Evolutionary conservation across 2,888 invertebrate species (phyloP), one percentile per base, ranked within the genome.

Genomic region (Drosophila helvetica): DNA sequence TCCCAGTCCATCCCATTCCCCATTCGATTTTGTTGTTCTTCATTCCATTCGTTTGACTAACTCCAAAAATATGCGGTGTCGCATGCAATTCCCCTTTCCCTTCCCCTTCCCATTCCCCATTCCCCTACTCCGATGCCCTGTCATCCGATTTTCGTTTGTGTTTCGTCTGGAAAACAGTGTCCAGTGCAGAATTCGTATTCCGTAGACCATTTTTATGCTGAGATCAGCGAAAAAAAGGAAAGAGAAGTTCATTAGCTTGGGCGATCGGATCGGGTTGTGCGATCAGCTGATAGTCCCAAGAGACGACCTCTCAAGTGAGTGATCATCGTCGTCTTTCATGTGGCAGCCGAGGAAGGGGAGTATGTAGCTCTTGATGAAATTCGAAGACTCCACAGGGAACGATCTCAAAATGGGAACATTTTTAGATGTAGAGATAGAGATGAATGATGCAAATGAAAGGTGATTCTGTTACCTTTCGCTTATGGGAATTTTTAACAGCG

Each of bases 241-340:
- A 1, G 27, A 19, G 57, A 72, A 54, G 71, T 71, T 71, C 71
- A 72, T 71, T 71, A 71, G 72, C 71, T 71, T 10, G 2, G 43
- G 12, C 22, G 38, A 7, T 25, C 43, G 15, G 30, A 45, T 47
- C 25, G 50, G n/a, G 12, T 25, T 19, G 22, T 25, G 27, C 33
- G 30, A 56, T 71, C 56, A 56, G 66, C 66, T 66, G 65, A 19
- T 65, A 8, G 4, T 22, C 10, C 33, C n/a, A 54, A 48, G 15
- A 38, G n/a, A n/a, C 33, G 33, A 33, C 33, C 12, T 12, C 33
- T 12, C 33, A 4, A 33, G 33, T 33, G 33, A 33, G 33, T 33
- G 33, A 33, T 5, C 33, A 33, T 33, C 12, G 48, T 52, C 62
- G 46, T 43, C 45, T 63, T 62, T 63, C 52, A 62, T 38, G 38